Conservation (phyloP, 2,113 vertebrate species). For the Pelecanoides urinatrix region DNA sequence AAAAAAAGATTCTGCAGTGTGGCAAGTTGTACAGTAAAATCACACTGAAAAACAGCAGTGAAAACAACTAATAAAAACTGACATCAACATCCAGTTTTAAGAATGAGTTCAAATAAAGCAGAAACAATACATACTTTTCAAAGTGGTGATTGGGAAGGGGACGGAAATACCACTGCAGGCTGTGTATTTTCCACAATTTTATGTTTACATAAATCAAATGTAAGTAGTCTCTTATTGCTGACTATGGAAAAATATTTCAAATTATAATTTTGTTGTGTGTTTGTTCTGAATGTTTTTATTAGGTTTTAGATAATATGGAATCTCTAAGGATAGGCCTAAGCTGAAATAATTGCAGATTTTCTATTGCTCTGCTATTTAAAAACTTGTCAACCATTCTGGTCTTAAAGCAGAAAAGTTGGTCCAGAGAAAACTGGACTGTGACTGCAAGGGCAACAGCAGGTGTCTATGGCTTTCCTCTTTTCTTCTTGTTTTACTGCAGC, state of each 20-base stretch:
- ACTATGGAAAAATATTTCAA: not conserved
- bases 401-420: not conserved
- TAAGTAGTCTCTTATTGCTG: not conserved
- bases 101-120: not conserved
- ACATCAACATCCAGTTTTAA: not conserved
- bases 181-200: not conserved
- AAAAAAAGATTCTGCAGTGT: not conserved
- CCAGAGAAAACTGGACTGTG: not conserved
- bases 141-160: not conserved
- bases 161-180: not conserved
- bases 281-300: conserved; percentile 13
- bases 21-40: not conserved
- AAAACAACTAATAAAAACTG: not conserved
- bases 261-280: not conserved
- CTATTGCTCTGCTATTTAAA: not conserved
- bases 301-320: not conserved
- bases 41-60: not conserved
- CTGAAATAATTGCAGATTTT: not conserved
- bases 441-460: not conserved
- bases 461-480: not conserved
- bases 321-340: not conserved
- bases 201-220: not conserved
- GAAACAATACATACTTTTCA: not conserved
- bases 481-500: not conserved
- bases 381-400: not conserved